phyloP scores from a whole-genome alignment of 2,113 vertebrate genomes.

The Variabilichromis moorii region DNA sequence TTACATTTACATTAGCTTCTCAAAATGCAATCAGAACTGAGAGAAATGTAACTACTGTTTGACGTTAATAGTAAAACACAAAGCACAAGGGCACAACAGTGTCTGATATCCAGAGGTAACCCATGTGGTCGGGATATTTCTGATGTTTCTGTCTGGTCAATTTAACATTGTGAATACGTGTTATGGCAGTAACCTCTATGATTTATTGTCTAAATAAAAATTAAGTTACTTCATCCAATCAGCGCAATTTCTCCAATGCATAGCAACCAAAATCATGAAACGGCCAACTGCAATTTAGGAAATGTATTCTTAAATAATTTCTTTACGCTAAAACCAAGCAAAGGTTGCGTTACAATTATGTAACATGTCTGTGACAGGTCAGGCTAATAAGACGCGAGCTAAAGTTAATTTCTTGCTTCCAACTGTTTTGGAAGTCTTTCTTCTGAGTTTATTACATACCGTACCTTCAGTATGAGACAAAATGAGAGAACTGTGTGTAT shows the following conservation, averaged over 20 bases:
- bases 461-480: not conserved
- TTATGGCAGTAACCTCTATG: not conserved
- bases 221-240: not conserved
- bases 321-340: not conserved
- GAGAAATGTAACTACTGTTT: not conserved
- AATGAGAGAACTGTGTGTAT: not conserved
- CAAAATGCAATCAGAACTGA: not conserved
- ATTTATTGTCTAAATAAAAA: not conserved
- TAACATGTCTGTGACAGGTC: not conserved
- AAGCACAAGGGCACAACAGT: not conserved
- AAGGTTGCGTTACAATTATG: not conserved
- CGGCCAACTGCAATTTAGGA: not conserved
- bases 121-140: not conserved
- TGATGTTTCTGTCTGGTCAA: not conserved
- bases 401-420: not conserved
- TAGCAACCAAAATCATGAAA: not conserved
- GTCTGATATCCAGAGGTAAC: not conserved
- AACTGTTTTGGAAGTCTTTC: not conserved
- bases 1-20: not conserved
- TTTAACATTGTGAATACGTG: not conserved
- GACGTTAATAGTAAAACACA: not conserved
- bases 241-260: not conserved
- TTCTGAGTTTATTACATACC: not conserved
- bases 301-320: not conserved
- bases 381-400: not conserved